Evolutionary conservation across 2,113 vertebrate genomes (phyloP).

Genomic region (Rhinogobius similis): DNA sequence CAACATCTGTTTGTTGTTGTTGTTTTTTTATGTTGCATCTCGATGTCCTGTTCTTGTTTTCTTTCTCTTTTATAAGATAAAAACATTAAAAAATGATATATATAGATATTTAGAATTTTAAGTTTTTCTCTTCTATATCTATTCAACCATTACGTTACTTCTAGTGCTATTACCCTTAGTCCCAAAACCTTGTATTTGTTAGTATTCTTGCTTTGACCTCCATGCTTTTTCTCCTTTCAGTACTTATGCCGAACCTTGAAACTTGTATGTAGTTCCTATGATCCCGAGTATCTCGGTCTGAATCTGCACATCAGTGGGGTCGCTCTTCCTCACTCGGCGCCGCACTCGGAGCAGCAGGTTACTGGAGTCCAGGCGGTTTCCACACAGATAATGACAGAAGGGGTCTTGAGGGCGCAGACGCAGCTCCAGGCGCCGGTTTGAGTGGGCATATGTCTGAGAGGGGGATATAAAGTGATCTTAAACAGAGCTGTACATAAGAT

Average conservation of each 20-base stretch:
- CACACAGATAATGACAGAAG: slow-evolving; percentile 90
- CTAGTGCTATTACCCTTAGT: too few species aligned
- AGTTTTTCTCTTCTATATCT: too few species aligned
- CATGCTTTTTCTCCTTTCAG: not conserved
- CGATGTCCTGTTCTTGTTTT: too few species aligned
- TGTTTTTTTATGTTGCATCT: too few species aligned
- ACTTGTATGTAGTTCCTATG: slow-evolving; percentile 91
- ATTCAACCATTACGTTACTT: too few species aligned
- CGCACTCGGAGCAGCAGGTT: slow-evolving; percentile 87
- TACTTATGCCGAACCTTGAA: slow-evolving; percentile 83
- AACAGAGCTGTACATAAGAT: not conserved
- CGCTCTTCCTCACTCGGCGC: slow-evolving; percentile 70
- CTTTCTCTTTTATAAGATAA: too few species aligned
- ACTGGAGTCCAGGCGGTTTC: slow-evolving; percentile 89
- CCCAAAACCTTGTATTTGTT: too few species aligned
- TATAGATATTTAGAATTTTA: too few species aligned
- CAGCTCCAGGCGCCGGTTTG: slow-evolving; percentile 88
- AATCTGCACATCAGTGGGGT: slow-evolving; percentile 65
- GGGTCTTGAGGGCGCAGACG: slow-evolving; percentile 91
- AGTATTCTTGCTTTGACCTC: too few species aligned
- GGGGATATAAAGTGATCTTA: not conserved
- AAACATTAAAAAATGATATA: too few species aligned
- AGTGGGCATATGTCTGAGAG: slow-evolving; percentile 84
- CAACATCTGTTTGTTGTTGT: too few species aligned
- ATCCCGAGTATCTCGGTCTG: slow-evolving; percentile 86